Base-by-base conservation (phyloP, 2,888 invertebrate genomes). In the Macropis europaea region DNA sequence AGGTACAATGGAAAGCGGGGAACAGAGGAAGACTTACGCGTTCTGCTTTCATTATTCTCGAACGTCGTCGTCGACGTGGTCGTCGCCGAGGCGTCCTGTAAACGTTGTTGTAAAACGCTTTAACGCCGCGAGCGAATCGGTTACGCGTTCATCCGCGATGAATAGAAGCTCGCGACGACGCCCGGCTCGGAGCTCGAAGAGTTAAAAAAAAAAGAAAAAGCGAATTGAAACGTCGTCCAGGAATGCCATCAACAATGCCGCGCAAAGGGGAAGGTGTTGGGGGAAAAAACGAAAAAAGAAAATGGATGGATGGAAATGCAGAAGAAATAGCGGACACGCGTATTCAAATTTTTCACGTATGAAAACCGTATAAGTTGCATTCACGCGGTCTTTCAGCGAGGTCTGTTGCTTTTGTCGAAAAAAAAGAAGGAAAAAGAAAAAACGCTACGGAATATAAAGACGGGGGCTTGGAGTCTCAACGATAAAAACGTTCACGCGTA, bases 1-100 rank as follows among this genome's bases (percentile, higher is more conserved):
- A 61, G 38, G 57, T 76, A 79, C 79, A 79, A 79, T 76, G 67
- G 52, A 43, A 70, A 28, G n/a, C n/a, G 60, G 57, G 67, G 63
- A 60, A 70, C 66, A 61, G 59, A 61, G 71, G 63, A 71, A 68
- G 66, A 61, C 61, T 81, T 64, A 60, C 54, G 42, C 42, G 34
- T 67, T 52, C 61, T 42, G 61, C 38, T 48, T 62, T 67, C 57
- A 61, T 62, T 62, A 60, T 57, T 56, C 50, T 30, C 40, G 22
- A n/a, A n/a, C 13, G 3, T 9, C 17, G 15, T 11, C 43, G 11
- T n/a, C n/a, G 3, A 22, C 38, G n/a, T 26, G 47, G 24, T 11
- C 40, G 26, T 28, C 42, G 40, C 43, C 3, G n/a, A n/a, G 3
- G 43, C 43, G 28, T 28, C 32, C 42, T 26, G 26, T 32, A 19